These are phyloP conservation scores for Austrolebias charrua DNA, from an alignment of 2,797 vertebrate species.

Conservation along the genomic window DNA sequence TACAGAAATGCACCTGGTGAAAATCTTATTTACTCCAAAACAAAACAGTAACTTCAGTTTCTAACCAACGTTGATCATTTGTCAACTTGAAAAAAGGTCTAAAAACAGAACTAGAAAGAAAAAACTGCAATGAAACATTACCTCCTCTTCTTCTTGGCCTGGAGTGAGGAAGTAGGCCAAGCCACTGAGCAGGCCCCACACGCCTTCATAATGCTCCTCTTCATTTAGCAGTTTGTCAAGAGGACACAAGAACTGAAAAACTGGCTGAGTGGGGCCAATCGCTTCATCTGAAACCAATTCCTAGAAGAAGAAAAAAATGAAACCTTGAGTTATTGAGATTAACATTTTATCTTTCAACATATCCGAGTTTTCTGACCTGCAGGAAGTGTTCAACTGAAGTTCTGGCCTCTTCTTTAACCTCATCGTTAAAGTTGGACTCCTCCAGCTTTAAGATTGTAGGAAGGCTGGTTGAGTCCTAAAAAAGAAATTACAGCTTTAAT, in stretches of 20 bases:
- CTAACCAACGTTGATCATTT: too few species aligned
- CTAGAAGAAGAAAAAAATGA: constrained; percentile 45
- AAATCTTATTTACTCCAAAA: too few species aligned
- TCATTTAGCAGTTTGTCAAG: constrained; percentile 73
- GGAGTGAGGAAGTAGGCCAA: constrained; percentile 78
- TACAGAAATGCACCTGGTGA: too few species aligned
- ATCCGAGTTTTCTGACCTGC: constrained; percentile 58
- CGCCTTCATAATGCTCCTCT: constrained; percentile 64
- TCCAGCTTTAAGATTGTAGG: constrained; percentile 57
- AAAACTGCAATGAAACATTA: constrained; percentile 29
- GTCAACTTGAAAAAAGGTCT: not conserved
- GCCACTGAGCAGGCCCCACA: constrained; percentile 77
- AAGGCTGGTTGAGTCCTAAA: constrained; percentile 67
- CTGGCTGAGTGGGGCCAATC: constrained; percentile 68
- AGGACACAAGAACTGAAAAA: constrained; percentile 82
- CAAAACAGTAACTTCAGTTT: too few species aligned
- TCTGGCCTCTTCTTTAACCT: constrained; percentile 59
- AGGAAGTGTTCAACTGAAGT: constrained; percentile 69
- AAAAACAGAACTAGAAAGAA: not conserved
- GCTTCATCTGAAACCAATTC: constrained; percentile 68
- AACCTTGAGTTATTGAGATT: not conserved
- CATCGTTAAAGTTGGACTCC: constrained; percentile 33
- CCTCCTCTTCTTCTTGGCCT: constrained; percentile 78
- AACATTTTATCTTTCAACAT: not conserved
- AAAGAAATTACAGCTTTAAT: not conserved